A percentile compares a stretch with the other conserved stretches of the same genome.
Evolutionary conservation across 1,140 invertebrate genomes (phyloP).

Genomic region (Archivesica marissinica): DNA sequence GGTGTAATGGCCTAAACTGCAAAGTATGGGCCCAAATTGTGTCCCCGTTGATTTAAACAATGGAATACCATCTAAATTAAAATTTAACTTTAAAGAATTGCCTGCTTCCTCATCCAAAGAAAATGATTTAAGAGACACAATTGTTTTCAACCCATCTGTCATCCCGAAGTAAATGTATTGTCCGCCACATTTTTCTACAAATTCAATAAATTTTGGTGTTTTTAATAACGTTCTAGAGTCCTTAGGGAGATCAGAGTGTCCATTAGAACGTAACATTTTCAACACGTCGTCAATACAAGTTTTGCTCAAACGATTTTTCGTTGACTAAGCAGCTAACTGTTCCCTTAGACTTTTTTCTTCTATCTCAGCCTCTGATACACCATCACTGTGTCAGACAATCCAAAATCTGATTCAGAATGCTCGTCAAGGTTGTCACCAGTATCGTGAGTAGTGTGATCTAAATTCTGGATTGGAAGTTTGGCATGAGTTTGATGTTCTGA

Average conservation of each 20-base stretch:
- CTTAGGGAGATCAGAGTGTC: neutral
- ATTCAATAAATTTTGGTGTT: slow-evolving; percentile 49
- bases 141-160: slow-evolving; percentile 27
- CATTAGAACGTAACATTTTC: neutral
- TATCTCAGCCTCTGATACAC: neutral
- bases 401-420: neutral
- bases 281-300: neutral
- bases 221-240: slow-evolving; percentile 60
- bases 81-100: slow-evolving; percentile 9
- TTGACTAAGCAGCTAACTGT: neutral
- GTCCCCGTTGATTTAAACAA: slow-evolving; percentile 59
- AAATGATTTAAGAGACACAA: neutral
- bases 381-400: neutral
- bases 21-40: slow-evolving; percentile 76
- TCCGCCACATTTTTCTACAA: slow-evolving; percentile 60
- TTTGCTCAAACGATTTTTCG: neutral
- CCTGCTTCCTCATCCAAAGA: neutral
- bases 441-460: too few relatives aligned
- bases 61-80: slow-evolving; percentile 68
- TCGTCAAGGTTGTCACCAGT: neutral
- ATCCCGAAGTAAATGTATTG: slow-evolving; percentile 63
- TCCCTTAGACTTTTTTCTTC: neutral
- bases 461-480: too few relatives aligned
- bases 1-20: slow-evolving; percentile 57
- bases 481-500: too few relatives aligned